phyloP scores from a whole-genome alignment of 2,113 vertebrate species.

The Copsychus sechellarum region DNA sequence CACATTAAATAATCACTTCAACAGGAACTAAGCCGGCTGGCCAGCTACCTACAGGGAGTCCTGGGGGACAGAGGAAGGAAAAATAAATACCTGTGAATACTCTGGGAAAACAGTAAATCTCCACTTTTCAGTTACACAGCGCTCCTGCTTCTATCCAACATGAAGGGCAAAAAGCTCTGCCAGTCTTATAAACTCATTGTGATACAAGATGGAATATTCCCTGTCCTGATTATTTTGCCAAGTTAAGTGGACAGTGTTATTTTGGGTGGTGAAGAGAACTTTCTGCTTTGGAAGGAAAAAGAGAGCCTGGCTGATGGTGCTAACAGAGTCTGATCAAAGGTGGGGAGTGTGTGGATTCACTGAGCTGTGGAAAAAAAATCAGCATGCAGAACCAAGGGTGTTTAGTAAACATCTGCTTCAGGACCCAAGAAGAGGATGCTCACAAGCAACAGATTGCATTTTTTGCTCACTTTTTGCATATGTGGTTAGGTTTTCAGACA shows the following conservation, averaged over 20 bases:
- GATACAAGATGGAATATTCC: background rate
- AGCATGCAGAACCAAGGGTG: background rate
- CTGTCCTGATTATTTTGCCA: background rate
- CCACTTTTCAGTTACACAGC: background rate
- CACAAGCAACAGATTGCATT: background rate
- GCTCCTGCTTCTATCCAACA: background rate
- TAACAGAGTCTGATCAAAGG: accelerated
- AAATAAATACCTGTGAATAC: background rate
- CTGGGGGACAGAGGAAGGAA: background rate
- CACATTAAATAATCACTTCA: background rate
- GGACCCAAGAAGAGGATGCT: background rate
- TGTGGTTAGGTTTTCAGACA: background rate
- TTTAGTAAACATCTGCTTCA: background rate
- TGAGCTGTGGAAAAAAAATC: background rate
- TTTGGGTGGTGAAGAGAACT: background rate
- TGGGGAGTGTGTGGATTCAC: background rate
- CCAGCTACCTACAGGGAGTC: background rate
- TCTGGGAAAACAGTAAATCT: background rate
- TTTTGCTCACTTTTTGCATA: background rate
- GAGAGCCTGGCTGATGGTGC: background rate
- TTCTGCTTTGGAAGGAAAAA: background rate
- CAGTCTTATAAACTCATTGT: background rate
- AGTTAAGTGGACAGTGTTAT: background rate
- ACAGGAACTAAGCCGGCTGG: background rate
- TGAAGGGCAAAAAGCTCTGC: background rate